phyloP scores from a whole-genome alignment of 23 tunicate species.

The Trididemnum miniatum region DNA sequence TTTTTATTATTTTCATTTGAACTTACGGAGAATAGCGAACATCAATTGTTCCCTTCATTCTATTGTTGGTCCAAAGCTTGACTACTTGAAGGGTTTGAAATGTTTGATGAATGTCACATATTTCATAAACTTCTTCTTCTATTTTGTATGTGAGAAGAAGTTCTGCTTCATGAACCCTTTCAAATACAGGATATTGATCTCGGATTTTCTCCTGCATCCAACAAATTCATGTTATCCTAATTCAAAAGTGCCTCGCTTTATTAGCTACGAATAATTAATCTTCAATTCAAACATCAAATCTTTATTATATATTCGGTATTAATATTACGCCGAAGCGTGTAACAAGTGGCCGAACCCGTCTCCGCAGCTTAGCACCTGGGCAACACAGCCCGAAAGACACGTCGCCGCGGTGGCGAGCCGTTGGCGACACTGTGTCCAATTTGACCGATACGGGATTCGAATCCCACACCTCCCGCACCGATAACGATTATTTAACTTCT shows the following conservation, averaged over 20 bases:
- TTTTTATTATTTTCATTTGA: too few relatives aligned
- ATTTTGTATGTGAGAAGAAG: slow-evolving; percentile 56
- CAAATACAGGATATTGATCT: slow-evolving; percentile 48
- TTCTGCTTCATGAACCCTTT: slow-evolving; percentile 37
- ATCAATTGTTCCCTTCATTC: slow-evolving; percentile 59
- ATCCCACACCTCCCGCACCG: too few relatives aligned
- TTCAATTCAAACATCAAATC: neutral
- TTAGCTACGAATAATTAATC: neutral
- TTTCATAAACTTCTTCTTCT: slow-evolving; percentile 60
- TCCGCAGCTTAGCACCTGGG: too few relatives aligned
- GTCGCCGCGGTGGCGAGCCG: too few relatives aligned
- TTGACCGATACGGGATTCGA: too few relatives aligned
- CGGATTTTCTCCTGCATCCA: slow-evolving; percentile 48
- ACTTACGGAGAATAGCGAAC: slow-evolving; percentile 38
- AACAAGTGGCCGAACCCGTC: too few relatives aligned
- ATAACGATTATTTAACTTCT: too few relatives aligned
- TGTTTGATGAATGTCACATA: slow-evolving; percentile 83
- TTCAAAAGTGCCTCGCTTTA: neutral
- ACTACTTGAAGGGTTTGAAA: slow-evolving; percentile 85
- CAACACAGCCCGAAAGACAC: too few relatives aligned
- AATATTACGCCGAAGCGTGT: too few relatives aligned
- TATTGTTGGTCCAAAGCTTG: slow-evolving; percentile 64
- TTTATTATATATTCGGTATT: too few relatives aligned
- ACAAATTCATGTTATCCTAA: neutral
- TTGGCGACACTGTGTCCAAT: too few relatives aligned